These are phyloP conservation scores for Papilio protenor DNA, from an alignment of 2,888 invertebrate genomes.

Conservation along the genomic window DNA sequence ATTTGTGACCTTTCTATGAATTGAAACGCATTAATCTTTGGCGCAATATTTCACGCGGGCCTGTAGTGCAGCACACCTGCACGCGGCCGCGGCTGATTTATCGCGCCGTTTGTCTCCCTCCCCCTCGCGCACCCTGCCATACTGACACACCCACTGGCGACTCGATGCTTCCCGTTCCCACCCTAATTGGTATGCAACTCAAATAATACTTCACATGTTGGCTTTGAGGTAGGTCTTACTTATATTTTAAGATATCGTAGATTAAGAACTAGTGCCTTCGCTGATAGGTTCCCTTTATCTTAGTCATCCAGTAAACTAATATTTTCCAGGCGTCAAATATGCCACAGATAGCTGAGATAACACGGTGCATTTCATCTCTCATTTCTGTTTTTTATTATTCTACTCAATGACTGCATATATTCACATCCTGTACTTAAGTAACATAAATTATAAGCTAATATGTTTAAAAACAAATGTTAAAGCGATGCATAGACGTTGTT, in stretches of 20 bases:
- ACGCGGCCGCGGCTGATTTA: constrained; percentile 73
- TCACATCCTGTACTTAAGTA: background rate
- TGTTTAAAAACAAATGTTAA: constrained; percentile 40
- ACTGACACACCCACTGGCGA: constrained; percentile 49
- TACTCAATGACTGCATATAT: background rate
- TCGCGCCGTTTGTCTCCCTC: constrained; percentile 64
- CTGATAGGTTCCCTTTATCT: background rate
- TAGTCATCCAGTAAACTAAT: background rate
- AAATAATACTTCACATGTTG: background rate
- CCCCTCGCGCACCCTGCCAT: background rate
- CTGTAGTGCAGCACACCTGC: constrained; percentile 70
- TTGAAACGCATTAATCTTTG: constrained; percentile 47
- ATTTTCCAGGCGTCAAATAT: no score
- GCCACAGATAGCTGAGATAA: background rate
- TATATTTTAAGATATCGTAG: background rate
- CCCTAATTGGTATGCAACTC: constrained; percentile 21
- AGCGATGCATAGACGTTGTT: constrained; percentile 44
- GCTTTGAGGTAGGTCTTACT: background rate
- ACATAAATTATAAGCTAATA: constrained; percentile 5
- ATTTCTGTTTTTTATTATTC: background rate
- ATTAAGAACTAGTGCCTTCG: background rate
- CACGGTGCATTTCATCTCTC: background rate
- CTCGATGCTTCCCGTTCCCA: constrained; percentile 45
- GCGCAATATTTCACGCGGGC: constrained; percentile 56
- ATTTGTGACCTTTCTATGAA: constrained; percentile 32